Evolutionary conservation across 2,888 invertebrate species (phyloP), one percentile per base, ranked within the genome.

Genomic region (Ditula angustiorana): DNA sequence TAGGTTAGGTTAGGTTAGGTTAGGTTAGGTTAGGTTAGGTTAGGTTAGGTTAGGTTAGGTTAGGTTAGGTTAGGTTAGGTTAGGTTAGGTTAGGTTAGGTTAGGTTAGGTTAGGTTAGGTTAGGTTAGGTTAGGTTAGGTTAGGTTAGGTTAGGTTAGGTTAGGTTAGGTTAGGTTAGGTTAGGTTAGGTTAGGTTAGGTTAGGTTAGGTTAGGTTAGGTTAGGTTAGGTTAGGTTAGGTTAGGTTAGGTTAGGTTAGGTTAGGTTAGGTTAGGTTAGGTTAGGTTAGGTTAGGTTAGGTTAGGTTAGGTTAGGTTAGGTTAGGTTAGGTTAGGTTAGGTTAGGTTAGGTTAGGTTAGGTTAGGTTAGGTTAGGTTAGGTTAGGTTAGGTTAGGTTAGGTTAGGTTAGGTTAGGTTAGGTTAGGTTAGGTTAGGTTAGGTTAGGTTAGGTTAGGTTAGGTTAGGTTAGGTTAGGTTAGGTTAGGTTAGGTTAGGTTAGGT

Each of bases 261-360:
- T 58, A 58, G 58, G 58, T 58, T 58, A 58, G 58, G 58, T 58
- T 58, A 58, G 58, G 58, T 58, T 58, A 58, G 58, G 58, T 58
- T 58, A 58, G 58, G 58, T 58, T 58, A 58, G 58, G 58, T 58
- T 58, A 58, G 58, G 58, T 58, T 58, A 58, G 58, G 58, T 58
- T 58, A 58, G 63, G 63, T 63, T 67, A 63, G 67, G 63, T 63
- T 62, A 63, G 67, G 63, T 67, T 63, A 67, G 67, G 67, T 67
- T 67, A 62, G 67, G 67, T 67, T 67, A 52, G 61, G 50, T 66
- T 52, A 58, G 66, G 56, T 66, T 52, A 46, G 67, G 55, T 62
- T 37, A 55, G 62, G 58, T 59, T 59, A 50, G 49, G 58, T 58
- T 58, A 58, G 58, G 58, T 58, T 58, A 58, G 58, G 58, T 58